Evolutionary conservation across 1,140 invertebrate species (phyloP).

Genomic region (Eumeta japonica): DNA sequence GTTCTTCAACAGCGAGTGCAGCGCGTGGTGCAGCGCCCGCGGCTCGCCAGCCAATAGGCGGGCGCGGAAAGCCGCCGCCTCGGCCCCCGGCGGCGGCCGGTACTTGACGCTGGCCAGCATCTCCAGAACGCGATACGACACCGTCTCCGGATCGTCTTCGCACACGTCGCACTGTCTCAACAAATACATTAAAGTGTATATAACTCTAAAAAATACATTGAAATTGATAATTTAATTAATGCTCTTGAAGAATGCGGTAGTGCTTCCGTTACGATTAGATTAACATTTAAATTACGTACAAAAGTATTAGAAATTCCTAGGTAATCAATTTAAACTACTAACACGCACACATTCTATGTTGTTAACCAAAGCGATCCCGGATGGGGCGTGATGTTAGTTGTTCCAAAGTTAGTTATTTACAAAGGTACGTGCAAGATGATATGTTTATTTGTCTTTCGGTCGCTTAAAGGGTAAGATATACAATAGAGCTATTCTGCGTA

Average conservation of each 20-base stretch:
- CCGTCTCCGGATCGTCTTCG: slow-evolving; percentile 47
- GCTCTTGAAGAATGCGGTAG: neutral
- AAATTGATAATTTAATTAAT: neutral
- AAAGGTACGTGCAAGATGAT: too few relatives aligned
- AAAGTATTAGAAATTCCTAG: too few relatives aligned
- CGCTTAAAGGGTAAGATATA: too few relatives aligned
- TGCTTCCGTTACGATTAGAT: too few relatives aligned
- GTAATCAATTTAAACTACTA: too few relatives aligned
- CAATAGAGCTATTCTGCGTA: too few relatives aligned
- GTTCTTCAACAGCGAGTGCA: slow-evolving; percentile 76
- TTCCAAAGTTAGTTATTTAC: too few relatives aligned
- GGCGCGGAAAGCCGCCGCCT: slow-evolving; percentile 61
- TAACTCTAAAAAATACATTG: neutral
- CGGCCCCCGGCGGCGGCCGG: slow-evolving; percentile 40
- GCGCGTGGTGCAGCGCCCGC: slow-evolving; percentile 71
- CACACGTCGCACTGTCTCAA: slow-evolving; percentile 49
- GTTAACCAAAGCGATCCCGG: too few relatives aligned
- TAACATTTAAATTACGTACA: too few relatives aligned
- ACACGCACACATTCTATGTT: too few relatives aligned
- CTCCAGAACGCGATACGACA: slow-evolving; percentile 43
- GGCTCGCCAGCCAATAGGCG: slow-evolving; percentile 74
- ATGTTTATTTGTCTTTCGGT: too few relatives aligned
- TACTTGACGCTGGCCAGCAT: slow-evolving; percentile 54
- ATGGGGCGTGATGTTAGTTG: too few relatives aligned
- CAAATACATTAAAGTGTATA: slow-evolving; percentile 1